Percentiles rank a stretch among this genome's conserved stretches.
Evolutionary conservation across 1,140 invertebrate genomes (phyloP).

Genomic region (Eriocheir sinensis): DNA sequence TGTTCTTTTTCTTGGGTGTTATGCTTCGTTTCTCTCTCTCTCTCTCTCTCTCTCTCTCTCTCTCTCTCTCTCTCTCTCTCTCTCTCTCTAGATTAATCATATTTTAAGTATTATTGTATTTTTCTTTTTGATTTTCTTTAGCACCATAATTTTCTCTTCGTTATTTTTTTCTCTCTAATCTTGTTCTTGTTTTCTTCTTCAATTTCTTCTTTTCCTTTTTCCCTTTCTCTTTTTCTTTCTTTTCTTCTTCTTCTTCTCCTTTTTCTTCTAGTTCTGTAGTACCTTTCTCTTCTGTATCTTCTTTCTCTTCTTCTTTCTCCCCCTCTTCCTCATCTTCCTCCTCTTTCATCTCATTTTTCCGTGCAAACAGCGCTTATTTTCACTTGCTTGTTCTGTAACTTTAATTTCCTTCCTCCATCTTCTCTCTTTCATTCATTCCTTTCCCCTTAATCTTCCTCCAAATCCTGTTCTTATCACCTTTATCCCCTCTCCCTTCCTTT

Average conservation of each 20-base stretch:
- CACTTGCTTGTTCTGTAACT: background rate
- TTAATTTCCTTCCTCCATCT: background rate
- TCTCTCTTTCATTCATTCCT: background rate
- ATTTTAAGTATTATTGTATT: too few relatives aligned
- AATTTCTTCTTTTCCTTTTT: background rate
- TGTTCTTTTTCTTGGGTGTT: too few relatives aligned
- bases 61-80: background rate
- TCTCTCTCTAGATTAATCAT: too few relatives aligned
- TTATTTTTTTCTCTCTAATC: background rate
- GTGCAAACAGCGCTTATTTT: background rate
- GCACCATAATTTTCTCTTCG: background rate
- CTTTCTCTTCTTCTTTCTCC: background rate
- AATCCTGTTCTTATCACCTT: too few relatives aligned
- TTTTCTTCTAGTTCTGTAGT: background rate
- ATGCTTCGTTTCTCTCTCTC: constrained; percentile 14
- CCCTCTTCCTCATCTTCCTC: background rate
- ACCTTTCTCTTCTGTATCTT: background rate
- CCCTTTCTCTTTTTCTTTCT: background rate
- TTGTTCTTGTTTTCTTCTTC: background rate
- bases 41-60: constrained; percentile 30
- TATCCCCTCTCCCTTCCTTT: too few relatives aligned
- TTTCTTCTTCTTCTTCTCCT: background rate
- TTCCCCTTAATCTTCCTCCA: too few relatives aligned
- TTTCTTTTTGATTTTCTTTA: too few relatives aligned
- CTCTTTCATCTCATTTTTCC: background rate